Percentiles rank a stretch among this genome's conserved stretches.
phyloP scores from a whole-genome alignment of 1,140 invertebrate species.

The Ephestia elutella region DNA sequence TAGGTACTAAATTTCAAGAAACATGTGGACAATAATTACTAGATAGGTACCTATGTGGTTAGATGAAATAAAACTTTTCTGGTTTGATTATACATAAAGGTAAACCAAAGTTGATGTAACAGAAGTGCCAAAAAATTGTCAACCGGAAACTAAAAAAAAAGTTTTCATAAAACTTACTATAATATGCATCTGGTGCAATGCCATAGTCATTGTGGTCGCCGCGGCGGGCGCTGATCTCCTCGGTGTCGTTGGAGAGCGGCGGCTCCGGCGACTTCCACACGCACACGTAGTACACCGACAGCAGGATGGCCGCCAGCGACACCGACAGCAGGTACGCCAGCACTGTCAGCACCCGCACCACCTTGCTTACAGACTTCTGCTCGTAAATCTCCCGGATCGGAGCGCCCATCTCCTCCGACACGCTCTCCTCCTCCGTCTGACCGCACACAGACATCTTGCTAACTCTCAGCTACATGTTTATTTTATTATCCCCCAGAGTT shows the following conservation, averaged over 20 bases:
- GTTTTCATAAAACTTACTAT: background rate
- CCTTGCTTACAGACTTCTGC: slow-evolving; percentile 85
- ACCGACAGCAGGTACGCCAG: slow-evolving; percentile 96
- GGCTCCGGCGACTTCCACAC: slow-evolving; percentile 83
- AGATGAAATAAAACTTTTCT: too few relatives aligned
- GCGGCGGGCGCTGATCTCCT: slow-evolving; percentile 26
- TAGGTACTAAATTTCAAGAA: too few relatives aligned
- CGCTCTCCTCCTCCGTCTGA: slow-evolving; percentile 40
- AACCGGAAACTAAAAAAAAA: background rate
- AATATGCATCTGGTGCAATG: background rate
- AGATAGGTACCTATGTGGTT: too few relatives aligned
- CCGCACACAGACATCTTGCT: slow-evolving; percentile 52
- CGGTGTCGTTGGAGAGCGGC: slow-evolving; percentile 28
- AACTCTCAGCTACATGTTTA: slow-evolving; percentile 34
- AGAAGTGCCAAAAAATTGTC: too few relatives aligned
- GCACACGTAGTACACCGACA: slow-evolving; percentile 89
- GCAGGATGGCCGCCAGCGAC: slow-evolving; percentile 93
- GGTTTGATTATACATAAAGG: too few relatives aligned
- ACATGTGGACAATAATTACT: too few relatives aligned
- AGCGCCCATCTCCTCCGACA: slow-evolving; percentile 43
- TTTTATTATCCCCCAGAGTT: slow-evolving; percentile 4
- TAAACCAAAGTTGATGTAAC: too few relatives aligned
- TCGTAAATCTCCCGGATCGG: slow-evolving; percentile 80
- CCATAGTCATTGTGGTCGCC: slow-evolving; percentile 24
- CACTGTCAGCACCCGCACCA: slow-evolving; percentile 92